Conservation (phyloP, 2,888 invertebrate genomes). For the Iphiclides podalirius region DNA sequence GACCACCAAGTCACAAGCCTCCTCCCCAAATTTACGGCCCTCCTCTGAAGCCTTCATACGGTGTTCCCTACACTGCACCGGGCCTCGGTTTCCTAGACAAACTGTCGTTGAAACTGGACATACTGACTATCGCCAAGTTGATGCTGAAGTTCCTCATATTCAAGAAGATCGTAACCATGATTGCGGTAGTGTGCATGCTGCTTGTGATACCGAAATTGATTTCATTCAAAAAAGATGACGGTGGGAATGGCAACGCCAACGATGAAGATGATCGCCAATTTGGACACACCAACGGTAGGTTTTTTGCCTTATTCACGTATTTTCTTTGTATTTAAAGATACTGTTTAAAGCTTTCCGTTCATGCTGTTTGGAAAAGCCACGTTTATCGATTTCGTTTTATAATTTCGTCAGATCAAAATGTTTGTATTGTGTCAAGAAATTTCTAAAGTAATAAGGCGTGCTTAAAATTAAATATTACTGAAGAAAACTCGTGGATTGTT, state of each 20-base stretch:
- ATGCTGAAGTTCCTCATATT: conserved; percentile 88
- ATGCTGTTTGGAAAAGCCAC: no score
- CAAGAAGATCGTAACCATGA: conserved; percentile 90
- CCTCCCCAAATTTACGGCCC: conserved; percentile 64
- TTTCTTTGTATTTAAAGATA: no score
- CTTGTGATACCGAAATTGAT: conserved; percentile 87
- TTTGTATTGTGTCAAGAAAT: no score
- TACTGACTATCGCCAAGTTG: conserved; percentile 87
- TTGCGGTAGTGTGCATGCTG: conserved; percentile 86
- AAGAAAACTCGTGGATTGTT: no score
- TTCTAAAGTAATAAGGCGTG: no score
- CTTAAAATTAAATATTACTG: no score
- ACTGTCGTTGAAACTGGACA: conserved; percentile 84
- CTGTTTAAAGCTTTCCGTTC: no score
- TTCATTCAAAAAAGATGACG: conserved; percentile 63
- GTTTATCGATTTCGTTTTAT: no score
- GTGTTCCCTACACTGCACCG: conserved; percentile 79
- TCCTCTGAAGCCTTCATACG: conserved; percentile 68
- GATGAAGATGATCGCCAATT: conserved; percentile 61
- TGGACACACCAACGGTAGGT: conserved; percentile 51
- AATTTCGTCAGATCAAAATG: no score
- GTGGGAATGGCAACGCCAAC: conserved; percentile 45
- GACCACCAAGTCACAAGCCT: conserved; percentile 55
- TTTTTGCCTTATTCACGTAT: no score
- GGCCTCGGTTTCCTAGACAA: conserved; percentile 82